phyloP scores from a whole-genome alignment of 2,888 invertebrate species.

The Tetramorium bicarinatum region DNA sequence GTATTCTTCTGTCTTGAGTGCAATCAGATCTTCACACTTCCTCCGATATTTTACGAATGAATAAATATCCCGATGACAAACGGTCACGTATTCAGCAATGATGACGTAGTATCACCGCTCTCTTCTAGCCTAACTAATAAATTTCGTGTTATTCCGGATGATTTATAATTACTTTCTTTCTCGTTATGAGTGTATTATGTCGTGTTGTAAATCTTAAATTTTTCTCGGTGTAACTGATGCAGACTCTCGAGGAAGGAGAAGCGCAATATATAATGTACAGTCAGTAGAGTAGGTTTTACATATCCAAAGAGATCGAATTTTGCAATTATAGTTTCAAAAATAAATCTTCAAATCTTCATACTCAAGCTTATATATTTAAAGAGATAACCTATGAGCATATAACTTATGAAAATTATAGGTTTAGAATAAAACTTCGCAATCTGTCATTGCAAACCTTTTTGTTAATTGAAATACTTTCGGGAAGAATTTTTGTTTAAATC shows the following conservation, averaged over 20 bases:
- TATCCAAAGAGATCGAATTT: background rate
- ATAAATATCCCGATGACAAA: slow-evolving; percentile 32
- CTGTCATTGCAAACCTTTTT: background rate
- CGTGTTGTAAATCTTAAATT: slow-evolving; percentile 75
- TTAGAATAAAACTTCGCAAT: background rate
- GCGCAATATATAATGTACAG: slow-evolving; percentile 16
- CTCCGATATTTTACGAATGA: slow-evolving; percentile 44
- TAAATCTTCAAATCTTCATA: background rate
- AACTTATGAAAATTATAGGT: background rate
- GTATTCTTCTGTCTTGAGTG: slow-evolving; percentile 40
- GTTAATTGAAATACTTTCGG: background rate
- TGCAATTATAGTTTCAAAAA: background rate
- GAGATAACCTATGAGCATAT: too few species aligned
- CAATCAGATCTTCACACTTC: background rate
- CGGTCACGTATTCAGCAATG: slow-evolving; percentile 43
- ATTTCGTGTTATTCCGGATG: slow-evolving; percentile 68
- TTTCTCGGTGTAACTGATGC: slow-evolving; percentile 50
- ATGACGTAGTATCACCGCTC: slow-evolving; percentile 33
- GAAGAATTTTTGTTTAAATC: background rate
- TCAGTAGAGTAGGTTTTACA: slow-evolving; percentile 13
- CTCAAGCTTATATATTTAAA: background rate
- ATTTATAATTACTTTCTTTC: slow-evolving; percentile 73
- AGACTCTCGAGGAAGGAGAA: slow-evolving; percentile 40
- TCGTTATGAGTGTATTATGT: slow-evolving; percentile 74
- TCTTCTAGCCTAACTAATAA: slow-evolving; percentile 62